Evolutionary conservation across 2,888 invertebrate species (phyloP), one percentile per base, ranked within the genome.

Genomic region (Sarcophaga caerulescens): DNA sequence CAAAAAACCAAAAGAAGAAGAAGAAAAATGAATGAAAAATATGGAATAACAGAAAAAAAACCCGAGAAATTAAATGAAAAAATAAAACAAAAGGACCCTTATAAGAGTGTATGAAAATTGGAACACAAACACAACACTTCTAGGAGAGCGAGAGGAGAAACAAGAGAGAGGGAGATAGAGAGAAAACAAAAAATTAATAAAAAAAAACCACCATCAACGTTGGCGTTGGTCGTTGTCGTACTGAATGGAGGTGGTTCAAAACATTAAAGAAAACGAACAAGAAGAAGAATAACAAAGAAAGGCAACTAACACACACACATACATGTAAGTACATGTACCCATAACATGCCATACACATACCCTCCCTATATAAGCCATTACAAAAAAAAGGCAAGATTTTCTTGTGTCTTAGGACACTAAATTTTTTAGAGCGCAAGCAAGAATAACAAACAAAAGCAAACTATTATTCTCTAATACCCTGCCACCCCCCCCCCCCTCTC

Each of bases 71-170:
- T 75, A 65, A 79, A 84, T 80, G 65, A 80, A 84, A 84, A 44
- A 84, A 63, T 75, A 79, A 79, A 84, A 84, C 74, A 84, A 84
- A 79, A 84, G 70, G 63, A 70, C 75, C 35, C 75, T 84, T 57
- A 74, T 35, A 60, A 52, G 75, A 63, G 59, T 68, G 84, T 60
- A 62, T 52, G 52, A 76, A 80, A 84, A 84, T 84, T 84, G 84
- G 84, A 76, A 76, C 84, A 75, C 79, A 84, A 84, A 84, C 79
- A 84, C 75, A 80, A 70, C 70, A 82, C 82, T 82, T 76, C 59
- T 47, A 45, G n/a, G 1, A 19, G 45, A 35, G 17, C 1, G n/a
- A 25, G 14, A 5, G 21, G 35, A 35, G 35, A 8, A 35, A 35
- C 35, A 35, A 14, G 59, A 62, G 60, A 57, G 1, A 59, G 35